phyloP scores from a whole-genome alignment of 2,113 vertebrate genomes.

The Aplodontia rufa region DNA sequence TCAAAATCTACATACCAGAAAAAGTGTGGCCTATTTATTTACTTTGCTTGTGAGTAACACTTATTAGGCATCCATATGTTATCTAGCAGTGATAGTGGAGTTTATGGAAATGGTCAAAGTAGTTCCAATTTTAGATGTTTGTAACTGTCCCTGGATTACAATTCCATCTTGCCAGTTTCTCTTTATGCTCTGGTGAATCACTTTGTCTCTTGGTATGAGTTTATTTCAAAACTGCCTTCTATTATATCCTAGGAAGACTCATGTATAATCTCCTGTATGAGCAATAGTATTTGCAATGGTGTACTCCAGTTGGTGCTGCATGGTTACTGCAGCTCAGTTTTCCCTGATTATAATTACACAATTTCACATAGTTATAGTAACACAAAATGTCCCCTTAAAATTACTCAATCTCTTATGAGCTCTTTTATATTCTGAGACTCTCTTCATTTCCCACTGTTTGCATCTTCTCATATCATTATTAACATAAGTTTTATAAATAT shows the following conservation, averaged over 20 bases:
- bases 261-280: background rate
- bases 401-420: background rate
- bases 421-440: background rate
- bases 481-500: constrained; percentile 11
- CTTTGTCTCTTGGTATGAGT: background rate
- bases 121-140: background rate
- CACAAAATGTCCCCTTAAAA: background rate
- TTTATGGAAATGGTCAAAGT: background rate
- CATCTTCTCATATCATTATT: background rate
- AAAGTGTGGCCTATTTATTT: background rate
- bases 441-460: background rate
- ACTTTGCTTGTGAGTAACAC: background rate
- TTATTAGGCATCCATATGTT: background rate
- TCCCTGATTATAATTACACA: background rate
- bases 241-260: background rate
- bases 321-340: background rate
- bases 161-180: background rate
- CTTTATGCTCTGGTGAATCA: background rate
- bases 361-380: background rate
- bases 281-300: background rate
- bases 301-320: background rate
- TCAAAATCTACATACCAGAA: constrained; percentile 5
- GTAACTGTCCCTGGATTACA: background rate
- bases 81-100: background rate
- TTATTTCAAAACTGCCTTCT: background rate